A percentile compares a stretch with the other conserved stretches of the same genome.
phyloP scores from a whole-genome alignment of 2,113 vertebrate genomes.

The Spilogale gracilis region DNA sequence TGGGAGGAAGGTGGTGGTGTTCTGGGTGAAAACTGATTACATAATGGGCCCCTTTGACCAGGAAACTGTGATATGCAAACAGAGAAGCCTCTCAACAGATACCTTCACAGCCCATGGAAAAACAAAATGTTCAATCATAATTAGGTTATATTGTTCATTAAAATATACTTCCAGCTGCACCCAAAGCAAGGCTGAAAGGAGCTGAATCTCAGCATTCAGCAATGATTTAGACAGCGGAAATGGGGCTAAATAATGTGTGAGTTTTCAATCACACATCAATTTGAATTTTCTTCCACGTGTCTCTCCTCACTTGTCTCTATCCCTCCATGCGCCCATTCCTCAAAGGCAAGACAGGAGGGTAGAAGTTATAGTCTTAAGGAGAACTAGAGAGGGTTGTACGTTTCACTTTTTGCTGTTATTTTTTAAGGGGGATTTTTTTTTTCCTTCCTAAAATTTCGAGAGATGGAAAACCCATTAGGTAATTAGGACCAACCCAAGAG shows the following conservation, averaged over 20 bases:
- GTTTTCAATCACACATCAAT: background rate
- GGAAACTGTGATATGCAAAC: background rate
- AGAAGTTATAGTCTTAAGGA: background rate
- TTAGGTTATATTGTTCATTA: slow-evolving; percentile 53
- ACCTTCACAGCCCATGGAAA: slow-evolving; percentile 48
- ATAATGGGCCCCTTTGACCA: background rate
- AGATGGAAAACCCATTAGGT: slow-evolving; percentile 83
- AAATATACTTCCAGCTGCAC: slow-evolving; percentile 6
- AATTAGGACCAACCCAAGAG: slow-evolving; percentile 76
- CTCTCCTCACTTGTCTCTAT: background rate
- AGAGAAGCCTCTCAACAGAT: background rate
- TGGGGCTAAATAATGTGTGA: background rate
- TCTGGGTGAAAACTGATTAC: background rate
- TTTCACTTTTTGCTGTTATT: slow-evolving; percentile 48
- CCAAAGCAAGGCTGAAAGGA: slow-evolving; percentile 7
- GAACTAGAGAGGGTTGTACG: slow-evolving; percentile 37
- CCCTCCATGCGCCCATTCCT: background rate
- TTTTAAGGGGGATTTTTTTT: slow-evolving; percentile 71
- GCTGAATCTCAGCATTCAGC: background rate
- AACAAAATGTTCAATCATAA: slow-evolving; percentile 50
- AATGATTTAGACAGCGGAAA: background rate
- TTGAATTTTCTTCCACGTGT: background rate
- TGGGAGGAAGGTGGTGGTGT: background rate
- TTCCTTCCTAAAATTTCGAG: slow-evolving; percentile 72
- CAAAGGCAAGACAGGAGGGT: background rate